Evolutionary conservation across 2,888 invertebrate genomes (phyloP).

Genomic region (Mechanitis mazaeus): DNA sequence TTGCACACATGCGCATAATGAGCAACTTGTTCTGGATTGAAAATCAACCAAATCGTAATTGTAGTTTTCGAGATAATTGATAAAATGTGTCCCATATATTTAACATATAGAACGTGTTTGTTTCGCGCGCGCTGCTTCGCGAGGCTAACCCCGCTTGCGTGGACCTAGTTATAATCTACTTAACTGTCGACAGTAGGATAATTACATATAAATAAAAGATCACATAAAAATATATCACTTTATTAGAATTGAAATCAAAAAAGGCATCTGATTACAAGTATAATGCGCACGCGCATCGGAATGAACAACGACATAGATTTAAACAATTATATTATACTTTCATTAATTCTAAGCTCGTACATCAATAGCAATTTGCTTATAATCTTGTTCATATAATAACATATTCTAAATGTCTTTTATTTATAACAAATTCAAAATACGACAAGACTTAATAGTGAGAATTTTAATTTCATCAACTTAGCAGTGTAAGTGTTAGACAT

Average conservation of each 20-base stretch:
- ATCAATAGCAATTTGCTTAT: conserved; percentile 1
- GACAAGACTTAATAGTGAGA: conserved; percentile 6
- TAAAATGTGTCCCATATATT: no score
- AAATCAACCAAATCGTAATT: no score
- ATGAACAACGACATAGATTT: conserved; percentile 9
- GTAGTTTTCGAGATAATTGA: no score
- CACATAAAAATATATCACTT: conserved; percentile 66
- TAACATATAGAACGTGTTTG: no score
- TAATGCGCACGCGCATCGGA: conserved; percentile 16
- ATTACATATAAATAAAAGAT: conserved; percentile 24
- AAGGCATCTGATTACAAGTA: conserved; percentile 13
- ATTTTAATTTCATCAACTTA: no score
- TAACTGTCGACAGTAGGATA: no score
- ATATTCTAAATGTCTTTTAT: conserved; percentile 16
- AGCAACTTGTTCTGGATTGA: no score
- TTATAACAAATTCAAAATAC: conserved; percentile 14
- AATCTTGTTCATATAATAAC: conserved; percentile 10
- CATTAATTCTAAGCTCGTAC: neutral
- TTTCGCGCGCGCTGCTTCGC: no score
- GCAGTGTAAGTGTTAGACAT: no score
- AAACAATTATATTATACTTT: conserved; percentile 1
- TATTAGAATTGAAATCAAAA: conserved; percentile 42
- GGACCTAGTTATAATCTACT: no score
- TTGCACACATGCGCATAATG: no score
- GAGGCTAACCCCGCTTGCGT: no score